These are phyloP conservation scores for Drosophila trichaetosa DNA, from an alignment of 2,888 invertebrate species.

Conservation along the genomic window DNA sequence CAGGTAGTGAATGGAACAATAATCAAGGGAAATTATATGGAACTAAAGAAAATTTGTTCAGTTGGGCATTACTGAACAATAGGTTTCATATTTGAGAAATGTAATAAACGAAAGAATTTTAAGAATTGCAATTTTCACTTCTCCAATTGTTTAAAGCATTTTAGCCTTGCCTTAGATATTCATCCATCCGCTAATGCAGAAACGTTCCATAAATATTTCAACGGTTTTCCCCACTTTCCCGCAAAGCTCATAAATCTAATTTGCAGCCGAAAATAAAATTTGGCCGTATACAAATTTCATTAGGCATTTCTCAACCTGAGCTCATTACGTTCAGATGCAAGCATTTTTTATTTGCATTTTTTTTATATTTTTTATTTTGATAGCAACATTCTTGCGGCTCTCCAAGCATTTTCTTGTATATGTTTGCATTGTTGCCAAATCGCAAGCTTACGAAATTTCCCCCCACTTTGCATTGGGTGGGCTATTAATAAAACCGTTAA, in stretches of 20 bases:
- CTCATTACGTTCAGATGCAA: conserved; percentile 20
- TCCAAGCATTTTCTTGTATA: conserved; percentile 46
- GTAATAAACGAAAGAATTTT: neutral
- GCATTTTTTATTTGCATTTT: neutral
- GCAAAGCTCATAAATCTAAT: conserved; percentile 44
- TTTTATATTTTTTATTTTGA: conserved; percentile 19
- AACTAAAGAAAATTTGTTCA: neutral
- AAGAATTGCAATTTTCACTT: neutral
- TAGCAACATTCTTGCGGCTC: conserved; percentile 45
- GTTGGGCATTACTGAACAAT: neutral
- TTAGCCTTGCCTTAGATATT: conserved; percentile 10
- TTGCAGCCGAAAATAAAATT: conserved; percentile 24
- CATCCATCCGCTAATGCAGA: conserved; percentile 12
- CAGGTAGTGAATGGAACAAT: conserved; percentile 27
- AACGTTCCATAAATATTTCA: conserved; percentile 50
- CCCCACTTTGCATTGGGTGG: conserved; percentile 37
- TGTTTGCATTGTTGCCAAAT: conserved; percentile 49
- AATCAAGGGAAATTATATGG: neutral
- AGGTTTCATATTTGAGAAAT: neutral
- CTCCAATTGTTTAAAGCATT: conserved; percentile 5
- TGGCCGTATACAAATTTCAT: conserved; percentile 45
- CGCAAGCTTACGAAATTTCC: conserved; percentile 75
- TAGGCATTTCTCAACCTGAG: conserved; percentile 48
- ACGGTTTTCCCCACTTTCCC: conserved; percentile 29
- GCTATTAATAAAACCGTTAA: conserved; percentile 58